These are phyloP conservation scores for Cephus cinctus DNA, from an alignment of 1,140 invertebrate genomes.

Conservation along the genomic window DNA sequence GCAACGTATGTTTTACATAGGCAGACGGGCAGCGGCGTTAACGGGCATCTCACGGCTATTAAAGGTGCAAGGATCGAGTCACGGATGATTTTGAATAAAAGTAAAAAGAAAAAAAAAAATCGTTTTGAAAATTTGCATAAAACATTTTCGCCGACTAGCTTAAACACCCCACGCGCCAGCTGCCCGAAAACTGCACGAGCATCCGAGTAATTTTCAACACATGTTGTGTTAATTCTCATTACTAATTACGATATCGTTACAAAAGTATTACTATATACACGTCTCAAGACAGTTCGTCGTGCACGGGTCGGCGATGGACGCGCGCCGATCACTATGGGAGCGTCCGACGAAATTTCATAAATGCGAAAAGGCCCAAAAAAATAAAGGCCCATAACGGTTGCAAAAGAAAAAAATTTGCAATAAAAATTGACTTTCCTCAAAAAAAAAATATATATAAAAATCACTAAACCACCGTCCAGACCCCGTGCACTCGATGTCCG, in stretches of 20 bases:
- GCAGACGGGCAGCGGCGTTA: constrained; percentile 27
- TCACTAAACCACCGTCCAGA: not conserved
- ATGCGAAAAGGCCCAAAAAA: not conserved
- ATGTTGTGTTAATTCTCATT: no score
- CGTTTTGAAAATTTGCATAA: constrained; percentile 15
- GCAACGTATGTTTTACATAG: constrained; percentile 34
- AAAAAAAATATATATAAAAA: not conserved
- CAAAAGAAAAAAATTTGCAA: not conserved
- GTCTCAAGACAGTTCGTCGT: constrained; percentile 22
- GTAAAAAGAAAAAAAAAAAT: not conserved
- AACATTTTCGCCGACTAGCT: no score
- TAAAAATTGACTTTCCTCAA: no score
- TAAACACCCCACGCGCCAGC: no score
- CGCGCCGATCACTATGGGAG: no score
- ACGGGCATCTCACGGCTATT: not conserved
- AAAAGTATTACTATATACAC: constrained; percentile 41
- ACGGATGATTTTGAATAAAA: not conserved
- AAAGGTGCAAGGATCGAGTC: not conserved
- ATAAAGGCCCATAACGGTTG: not conserved
- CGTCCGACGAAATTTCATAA: no score
- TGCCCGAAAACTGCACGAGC: no score
- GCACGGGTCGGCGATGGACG: not conserved
- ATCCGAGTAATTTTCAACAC: no score
- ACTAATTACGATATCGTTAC: constrained; percentile 33
- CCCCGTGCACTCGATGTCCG: no score